Percentiles rank a stretch among this genome's conserved stretches.
Conservation (phyloP, 2,888 invertebrate species). For the Ophraella communa region DNA sequence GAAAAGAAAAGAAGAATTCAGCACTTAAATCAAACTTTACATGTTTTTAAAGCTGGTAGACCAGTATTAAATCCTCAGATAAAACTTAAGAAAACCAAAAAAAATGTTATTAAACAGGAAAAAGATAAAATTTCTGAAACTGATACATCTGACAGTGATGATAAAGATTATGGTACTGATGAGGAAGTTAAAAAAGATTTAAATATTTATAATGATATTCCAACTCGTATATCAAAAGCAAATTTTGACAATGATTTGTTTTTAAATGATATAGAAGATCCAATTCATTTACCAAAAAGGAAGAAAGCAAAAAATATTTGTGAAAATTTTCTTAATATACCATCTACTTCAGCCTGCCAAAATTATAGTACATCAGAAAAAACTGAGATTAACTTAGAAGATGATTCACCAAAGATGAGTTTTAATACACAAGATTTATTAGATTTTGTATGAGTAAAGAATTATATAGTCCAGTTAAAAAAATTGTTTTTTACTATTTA, state of each 20-base stretch:
- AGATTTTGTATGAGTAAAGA: slow-evolving; percentile 41
- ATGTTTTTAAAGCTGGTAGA: slow-evolving; percentile 45
- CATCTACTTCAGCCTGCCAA: slow-evolving; percentile 6
- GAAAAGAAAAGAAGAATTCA: slow-evolving; percentile 55
- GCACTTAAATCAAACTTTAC: slow-evolving; percentile 52
- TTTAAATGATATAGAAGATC: slow-evolving; percentile 27
- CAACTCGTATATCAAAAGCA: slow-evolving; percentile 36
- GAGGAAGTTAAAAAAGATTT: slow-evolving; percentile 33
- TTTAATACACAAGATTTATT: slow-evolving; percentile 51
- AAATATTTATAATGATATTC: background rate
- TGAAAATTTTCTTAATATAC: slow-evolving; percentile 5
- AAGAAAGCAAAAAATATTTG: slow-evolving; percentile 22
- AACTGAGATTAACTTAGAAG: slow-evolving; percentile 8
- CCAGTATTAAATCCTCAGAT: slow-evolving; percentile 39
- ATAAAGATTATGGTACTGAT: slow-evolving; percentile 41
- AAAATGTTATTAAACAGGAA: slow-evolving; percentile 29
- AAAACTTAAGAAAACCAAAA: slow-evolving; percentile 29
- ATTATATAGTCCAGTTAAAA: too few relatives aligned
- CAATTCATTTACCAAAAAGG: slow-evolving; percentile 39
- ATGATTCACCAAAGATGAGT: slow-evolving; percentile 37
- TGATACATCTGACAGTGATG: slow-evolving; percentile 27
- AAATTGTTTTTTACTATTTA: too few relatives aligned
- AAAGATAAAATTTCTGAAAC: slow-evolving; percentile 42
- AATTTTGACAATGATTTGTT: slow-evolving; percentile 26
- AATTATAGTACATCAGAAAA: background rate